Evolutionary conservation across 2,113 vertebrate genomes (phyloP).

Genomic region (Porphyrio hochstetteri): DNA sequence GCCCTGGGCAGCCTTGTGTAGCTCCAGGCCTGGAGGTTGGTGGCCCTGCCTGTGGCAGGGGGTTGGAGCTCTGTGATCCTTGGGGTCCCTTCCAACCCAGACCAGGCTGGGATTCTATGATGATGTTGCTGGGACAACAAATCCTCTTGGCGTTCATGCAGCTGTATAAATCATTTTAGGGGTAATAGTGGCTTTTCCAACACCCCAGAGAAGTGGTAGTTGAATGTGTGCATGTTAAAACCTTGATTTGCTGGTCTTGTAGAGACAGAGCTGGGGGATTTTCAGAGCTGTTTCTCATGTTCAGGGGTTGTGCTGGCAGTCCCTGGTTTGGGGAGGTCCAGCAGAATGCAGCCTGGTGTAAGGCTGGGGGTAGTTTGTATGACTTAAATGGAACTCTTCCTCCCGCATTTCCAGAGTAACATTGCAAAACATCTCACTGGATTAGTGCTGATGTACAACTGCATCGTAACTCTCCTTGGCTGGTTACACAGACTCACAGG

Average conservation of each 20-base stretch:
- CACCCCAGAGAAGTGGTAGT: not conserved
- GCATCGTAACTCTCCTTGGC: not conserved
- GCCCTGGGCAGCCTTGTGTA: too few species aligned
- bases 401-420: not conserved
- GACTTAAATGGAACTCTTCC: not conserved
- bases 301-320: not conserved
- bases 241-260: not conserved
- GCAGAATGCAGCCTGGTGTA: not conserved
- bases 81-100: too few species aligned
- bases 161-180: not conserved
- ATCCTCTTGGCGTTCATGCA: not conserved
- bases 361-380: not conserved
- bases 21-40: too few species aligned
- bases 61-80: too few species aligned
- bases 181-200: not conserved
- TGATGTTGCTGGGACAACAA: not conserved
- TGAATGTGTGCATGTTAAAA: not conserved
- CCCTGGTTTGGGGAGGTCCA: not conserved
- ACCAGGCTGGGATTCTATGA: too few species aligned
- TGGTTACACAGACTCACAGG: not conserved
- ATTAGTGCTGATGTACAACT: not conserved
- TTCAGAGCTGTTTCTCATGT: not conserved
- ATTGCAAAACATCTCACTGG: not conserved
- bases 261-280: not conserved
- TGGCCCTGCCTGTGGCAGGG: too few species aligned